Evolutionary conservation across 2,113 vertebrate genomes (phyloP), one percentile per base, ranked within the genome.

Genomic region (Notothenia coriiceps): DNA sequence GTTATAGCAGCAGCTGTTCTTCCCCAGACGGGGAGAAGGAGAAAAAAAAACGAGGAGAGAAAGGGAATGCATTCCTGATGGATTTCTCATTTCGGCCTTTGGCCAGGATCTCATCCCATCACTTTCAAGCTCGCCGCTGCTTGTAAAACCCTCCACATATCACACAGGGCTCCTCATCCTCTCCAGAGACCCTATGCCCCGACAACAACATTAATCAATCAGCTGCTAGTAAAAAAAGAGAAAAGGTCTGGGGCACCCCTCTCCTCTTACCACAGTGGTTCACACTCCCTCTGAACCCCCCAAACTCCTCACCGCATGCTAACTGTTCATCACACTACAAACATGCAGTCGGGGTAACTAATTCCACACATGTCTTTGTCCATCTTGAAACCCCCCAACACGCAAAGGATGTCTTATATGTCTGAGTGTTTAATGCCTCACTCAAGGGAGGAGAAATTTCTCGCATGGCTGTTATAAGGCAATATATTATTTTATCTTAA

Each of bases 1-100:
- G 88, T 94, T 94, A 93, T 90, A 83, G 91, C 84, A 93, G 92
- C 97, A 98, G 98, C 98, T 99, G 97, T 96, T 95, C 93, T 89
- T 69, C 6, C 77, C 88, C 80, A 90, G 83, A 91, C 62, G 59
- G 81, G 83, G 86, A 74, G 73, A 74, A 74, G 33, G 75, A 49
- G 77, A 55, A 46, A 77, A 77, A 74, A 82, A 73, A 62, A 33
- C 77, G 77, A 87, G 82, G 87, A 82, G 86, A 89, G 86, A 89
- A 90, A 91, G 85, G 1, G 87, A 94, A 93, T 92, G 84, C 96
- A 97, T 98, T 98, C 97, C 97, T 96, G 94, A 89, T 94, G 85
- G 94, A 94, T 97, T 96, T 95, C 96, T 97, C 96, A 97, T 95
- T 88, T 95, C 92, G 70, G 91, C 86, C 94, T 92, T 96, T 96